Evolutionary conservation across 1,140 invertebrate species (phyloP).

Genomic region (Helicoverpa armigera): DNA sequence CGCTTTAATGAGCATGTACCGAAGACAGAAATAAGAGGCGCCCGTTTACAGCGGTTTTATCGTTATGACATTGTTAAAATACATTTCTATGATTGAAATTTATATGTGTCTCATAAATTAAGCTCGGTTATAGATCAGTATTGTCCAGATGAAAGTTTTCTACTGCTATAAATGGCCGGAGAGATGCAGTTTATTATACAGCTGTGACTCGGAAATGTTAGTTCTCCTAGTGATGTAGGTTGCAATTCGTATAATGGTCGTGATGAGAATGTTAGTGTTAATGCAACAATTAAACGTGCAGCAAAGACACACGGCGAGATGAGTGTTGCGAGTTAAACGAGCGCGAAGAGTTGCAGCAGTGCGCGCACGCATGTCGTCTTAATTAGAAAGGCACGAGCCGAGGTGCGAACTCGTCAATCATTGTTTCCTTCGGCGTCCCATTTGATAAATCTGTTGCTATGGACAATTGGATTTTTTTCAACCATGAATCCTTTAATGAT

Average conservation of each 20-base stretch:
- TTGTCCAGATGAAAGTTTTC: constrained; percentile 41
- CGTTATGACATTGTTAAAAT: constrained; percentile 82
- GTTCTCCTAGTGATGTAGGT: not conserved
- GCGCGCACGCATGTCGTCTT: constrained; percentile 81
- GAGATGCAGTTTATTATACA: constrained; percentile 31
- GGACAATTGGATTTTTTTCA: constrained; percentile 70
- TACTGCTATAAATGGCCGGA: constrained; percentile 29
- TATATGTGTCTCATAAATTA: constrained; percentile 68
- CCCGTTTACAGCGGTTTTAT: constrained; percentile 78
- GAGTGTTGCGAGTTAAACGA: constrained; percentile 65
- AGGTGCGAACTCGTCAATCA: constrained; percentile 86
- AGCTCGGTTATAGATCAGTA: constrained; percentile 44
- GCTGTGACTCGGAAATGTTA: constrained; percentile 29
- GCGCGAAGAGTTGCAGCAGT: constrained; percentile 66
- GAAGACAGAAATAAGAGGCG: constrained; percentile 83
- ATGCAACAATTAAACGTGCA: constrained; percentile 53
- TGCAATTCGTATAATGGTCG: constrained; percentile 25
- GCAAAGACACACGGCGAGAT: constrained; percentile 57
- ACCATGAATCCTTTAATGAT: constrained; percentile 69
- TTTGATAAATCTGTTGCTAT: constrained; percentile 73
- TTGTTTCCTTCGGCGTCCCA: constrained; percentile 73
- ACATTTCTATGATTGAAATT: constrained; percentile 65
- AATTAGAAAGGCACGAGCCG: constrained; percentile 79
- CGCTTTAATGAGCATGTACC: constrained; percentile 83
- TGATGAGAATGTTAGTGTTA: constrained; percentile 20